Evolutionary conservation across 1,140 invertebrate species (phyloP), one percentile per base, ranked within the genome.

Genomic region (Drosophila persimilis): DNA sequence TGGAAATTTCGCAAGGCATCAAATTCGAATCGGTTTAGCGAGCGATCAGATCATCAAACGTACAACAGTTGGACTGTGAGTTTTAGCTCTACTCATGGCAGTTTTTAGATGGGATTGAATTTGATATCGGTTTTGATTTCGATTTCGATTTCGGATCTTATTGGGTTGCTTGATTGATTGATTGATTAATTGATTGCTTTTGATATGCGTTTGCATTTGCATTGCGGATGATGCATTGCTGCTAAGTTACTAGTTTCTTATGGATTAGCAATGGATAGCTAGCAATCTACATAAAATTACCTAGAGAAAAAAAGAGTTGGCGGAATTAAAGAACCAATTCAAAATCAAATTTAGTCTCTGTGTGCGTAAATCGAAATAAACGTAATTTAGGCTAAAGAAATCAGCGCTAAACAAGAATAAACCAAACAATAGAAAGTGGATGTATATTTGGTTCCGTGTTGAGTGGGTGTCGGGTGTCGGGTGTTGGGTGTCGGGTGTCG

Each of bases 251-350:
- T 85, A 86, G 44, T 24, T 74, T 69, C 59, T 69, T 84, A 79
- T 63, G 53, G 59, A 44, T 65, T 73, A 80, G 24, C 24, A 26
- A 26, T 26, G 24, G 60, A 55, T 67, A 84, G 50, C 77, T 85
- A 90, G 84, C 84, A 90, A 77, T 83, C 85, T 90, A 90, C 89
- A 90, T 90, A 90, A 90, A 90, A 81, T 90, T 90, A 90, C 89
- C 89, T 90, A 90, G 74, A 89, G 89, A 89, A 86, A 77, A 73
- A 90, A 78, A 80, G 55, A 39, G 11, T 60, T 84, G 58, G 62
- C 51, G 69, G 78, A 77, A 85, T 88, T 69, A 71, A 63, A 73
- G 83, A 73, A 53, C 24, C 64, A 76, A 76, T 26, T 26, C 47
- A 35, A 86, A 86, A 81, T 88, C 77, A 81, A 74, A 65, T 84